Percentiles rank a stretch among this genome's conserved stretches.
Evolutionary conservation across 2,888 invertebrate species (phyloP).

Genomic region (Lycaena phlaeas): DNA sequence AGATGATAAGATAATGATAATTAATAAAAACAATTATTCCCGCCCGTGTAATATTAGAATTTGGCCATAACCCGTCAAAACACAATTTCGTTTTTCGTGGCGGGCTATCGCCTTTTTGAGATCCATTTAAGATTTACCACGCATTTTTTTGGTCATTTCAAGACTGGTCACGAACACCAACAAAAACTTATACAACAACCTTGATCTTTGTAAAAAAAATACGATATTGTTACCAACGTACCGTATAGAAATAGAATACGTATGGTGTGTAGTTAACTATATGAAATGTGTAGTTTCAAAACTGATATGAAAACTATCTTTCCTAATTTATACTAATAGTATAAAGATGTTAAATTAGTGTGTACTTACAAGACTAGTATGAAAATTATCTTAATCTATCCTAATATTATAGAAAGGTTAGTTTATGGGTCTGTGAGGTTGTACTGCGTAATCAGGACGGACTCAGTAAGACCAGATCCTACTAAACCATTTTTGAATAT

Average conservation of each 20-base stretch:
- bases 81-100: constrained; percentile 3
- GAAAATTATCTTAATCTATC: background rate
- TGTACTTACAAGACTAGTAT: background rate
- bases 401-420: too few species aligned
- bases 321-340: background rate
- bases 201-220: constrained; percentile 42
- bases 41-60: too few species aligned
- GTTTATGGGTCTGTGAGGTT: too few species aligned
- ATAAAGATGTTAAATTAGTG: too few species aligned
- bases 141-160: constrained; percentile 44
- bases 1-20: too few species aligned
- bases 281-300: background rate
- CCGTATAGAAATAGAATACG: too few species aligned
- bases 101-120: constrained; percentile 34
- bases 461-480: too few species aligned
- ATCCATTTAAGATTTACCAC: constrained; percentile 62
- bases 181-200: constrained; percentile 60
- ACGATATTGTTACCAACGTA: constrained; percentile 3
- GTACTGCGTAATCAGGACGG: too few species aligned
- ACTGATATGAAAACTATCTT: background rate
- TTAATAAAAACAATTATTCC: too few species aligned
- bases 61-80: too few species aligned
- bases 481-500: too few species aligned
- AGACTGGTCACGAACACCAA: constrained; percentile 58
- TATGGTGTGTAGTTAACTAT: too few species aligned